A percentile compares a stretch with the other conserved stretches of the same genome.
Conservation (phyloP, 2,797 vertebrate species). For the Sebastes itinus region DNA sequence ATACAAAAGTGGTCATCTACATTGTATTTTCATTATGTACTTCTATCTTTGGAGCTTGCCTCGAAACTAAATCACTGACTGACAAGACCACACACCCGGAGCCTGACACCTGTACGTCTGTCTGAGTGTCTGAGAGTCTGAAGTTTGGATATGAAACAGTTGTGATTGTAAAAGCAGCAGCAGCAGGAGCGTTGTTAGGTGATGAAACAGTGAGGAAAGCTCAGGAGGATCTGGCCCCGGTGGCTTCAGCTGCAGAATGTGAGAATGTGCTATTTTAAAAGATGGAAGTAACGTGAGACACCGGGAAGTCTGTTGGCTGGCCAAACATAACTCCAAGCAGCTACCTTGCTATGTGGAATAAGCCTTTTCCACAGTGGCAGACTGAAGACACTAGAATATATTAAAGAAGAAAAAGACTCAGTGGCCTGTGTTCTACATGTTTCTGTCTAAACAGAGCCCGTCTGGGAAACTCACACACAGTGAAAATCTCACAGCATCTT, state of each 20-base stretch:
- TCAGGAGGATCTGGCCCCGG: conserved; percentile 6
- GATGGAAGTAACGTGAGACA: conserved; percentile 79
- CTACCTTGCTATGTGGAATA: conserved; percentile 50
- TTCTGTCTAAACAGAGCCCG: neutral
- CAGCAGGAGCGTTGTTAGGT: neutral
- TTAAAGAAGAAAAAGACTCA: neutral
- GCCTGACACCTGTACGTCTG: neutral
- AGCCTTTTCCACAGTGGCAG: neutral
- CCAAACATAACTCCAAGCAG: conserved; percentile 67
- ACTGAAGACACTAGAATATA: neutral
- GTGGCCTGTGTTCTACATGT: neutral
- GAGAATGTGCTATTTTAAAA: conserved; percentile 82
- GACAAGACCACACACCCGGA: neutral
- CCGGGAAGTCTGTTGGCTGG: conserved; percentile 66
- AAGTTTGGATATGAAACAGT: neutral
- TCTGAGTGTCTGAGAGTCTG: neutral
- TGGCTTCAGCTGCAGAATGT: conserved; percentile 63
- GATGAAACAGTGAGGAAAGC: conserved; percentile 24
- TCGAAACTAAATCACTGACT: neutral
- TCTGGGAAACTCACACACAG: neutral
- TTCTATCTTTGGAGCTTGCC: neutral
- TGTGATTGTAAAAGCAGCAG: neutral
- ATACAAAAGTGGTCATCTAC: neutral
- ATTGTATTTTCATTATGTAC: neutral
- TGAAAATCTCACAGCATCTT: neutral